phyloP scores from a whole-genome alignment of 2,113 vertebrate genomes.

The Myotis lucifugus region DNA sequence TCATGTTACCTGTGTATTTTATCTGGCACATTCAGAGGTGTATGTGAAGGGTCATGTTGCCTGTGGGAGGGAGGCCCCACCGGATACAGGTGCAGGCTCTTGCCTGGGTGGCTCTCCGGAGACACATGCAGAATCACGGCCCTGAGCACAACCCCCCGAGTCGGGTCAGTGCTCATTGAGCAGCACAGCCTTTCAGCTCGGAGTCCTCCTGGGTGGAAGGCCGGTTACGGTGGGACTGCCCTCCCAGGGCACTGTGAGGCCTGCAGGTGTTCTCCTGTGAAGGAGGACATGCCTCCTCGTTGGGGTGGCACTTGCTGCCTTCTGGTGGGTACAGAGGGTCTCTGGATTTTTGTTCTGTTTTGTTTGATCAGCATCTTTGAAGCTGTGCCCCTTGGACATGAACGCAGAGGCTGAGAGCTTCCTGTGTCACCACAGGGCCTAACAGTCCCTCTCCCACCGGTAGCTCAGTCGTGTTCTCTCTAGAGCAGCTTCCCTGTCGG shows the following conservation, averaged over 20 bases:
- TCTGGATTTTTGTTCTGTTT: neutral
- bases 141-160: neutral
- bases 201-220: neutral
- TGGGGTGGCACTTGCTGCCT: slow-evolving; percentile 31
- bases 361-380: neutral
- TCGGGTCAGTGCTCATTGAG: neutral
- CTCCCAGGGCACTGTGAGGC: neutral
- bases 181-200: neutral
- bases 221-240: neutral
- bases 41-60: neutral
- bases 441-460: no score
- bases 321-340: neutral
- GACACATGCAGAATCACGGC: neutral
- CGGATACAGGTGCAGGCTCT: neutral
- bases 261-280: slow-evolving; percentile 35
- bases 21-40: neutral
- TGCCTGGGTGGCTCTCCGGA: neutral
- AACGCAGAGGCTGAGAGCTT: neutral
- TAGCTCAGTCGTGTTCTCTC: accelerated
- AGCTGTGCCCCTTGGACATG: neutral
- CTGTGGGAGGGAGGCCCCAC: neutral
- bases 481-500: neutral
- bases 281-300: slow-evolving; percentile 55
- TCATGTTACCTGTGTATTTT: neutral
- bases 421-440: neutral